A percentile compares a stretch with the other conserved stretches of the same genome.
phyloP scores from a whole-genome alignment of 2,888 invertebrate genomes.

The Noctua comes region DNA sequence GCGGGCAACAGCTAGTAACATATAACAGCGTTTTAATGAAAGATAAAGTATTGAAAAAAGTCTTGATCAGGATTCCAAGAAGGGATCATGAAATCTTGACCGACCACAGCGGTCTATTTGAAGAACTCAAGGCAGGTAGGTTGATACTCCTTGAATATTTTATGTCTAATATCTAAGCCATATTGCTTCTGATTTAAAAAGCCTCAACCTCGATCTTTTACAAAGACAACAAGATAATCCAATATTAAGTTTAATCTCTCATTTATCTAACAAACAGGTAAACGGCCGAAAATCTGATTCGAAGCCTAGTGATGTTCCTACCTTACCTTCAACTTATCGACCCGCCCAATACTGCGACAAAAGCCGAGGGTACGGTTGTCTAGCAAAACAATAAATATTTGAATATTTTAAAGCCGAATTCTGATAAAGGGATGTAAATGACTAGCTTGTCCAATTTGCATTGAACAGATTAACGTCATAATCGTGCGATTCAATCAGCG shows the following conservation, averaged over 20 bases:
- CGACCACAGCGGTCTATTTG: neutral
- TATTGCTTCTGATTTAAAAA: conserved; percentile 3
- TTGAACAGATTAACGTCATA: conserved; percentile 90
- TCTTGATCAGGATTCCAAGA: neutral
- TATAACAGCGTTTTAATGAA: neutral
- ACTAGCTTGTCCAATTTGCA: conserved; percentile 89
- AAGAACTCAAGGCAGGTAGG: neutral
- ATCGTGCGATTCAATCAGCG: conserved; percentile 89
- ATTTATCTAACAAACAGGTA: conserved; percentile 31
- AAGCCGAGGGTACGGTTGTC: conserved; percentile 66
- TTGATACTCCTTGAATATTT: neutral
- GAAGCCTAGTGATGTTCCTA: conserved; percentile 48
- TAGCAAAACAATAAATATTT: conserved; percentile 85
- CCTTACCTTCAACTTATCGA: conserved; percentile 60
- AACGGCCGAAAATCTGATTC: conserved; percentile 48
- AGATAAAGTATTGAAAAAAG: neutral
- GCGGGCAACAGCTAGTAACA: too few species aligned
- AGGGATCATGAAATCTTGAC: neutral
- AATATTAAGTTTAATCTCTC: conserved; percentile 22
- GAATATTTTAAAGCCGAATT: conserved; percentile 87
- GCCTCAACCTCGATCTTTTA: neutral
- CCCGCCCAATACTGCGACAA: conserved; percentile 64
- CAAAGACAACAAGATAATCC: conserved; percentile 14
- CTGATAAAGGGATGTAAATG: conserved; percentile 89
- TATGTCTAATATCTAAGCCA: neutral